A percentile compares a stretch with the other conserved stretches of the same genome.
Evolutionary conservation across 2,113 vertebrate species (phyloP).

Genomic region (Sterna hirundo): DNA sequence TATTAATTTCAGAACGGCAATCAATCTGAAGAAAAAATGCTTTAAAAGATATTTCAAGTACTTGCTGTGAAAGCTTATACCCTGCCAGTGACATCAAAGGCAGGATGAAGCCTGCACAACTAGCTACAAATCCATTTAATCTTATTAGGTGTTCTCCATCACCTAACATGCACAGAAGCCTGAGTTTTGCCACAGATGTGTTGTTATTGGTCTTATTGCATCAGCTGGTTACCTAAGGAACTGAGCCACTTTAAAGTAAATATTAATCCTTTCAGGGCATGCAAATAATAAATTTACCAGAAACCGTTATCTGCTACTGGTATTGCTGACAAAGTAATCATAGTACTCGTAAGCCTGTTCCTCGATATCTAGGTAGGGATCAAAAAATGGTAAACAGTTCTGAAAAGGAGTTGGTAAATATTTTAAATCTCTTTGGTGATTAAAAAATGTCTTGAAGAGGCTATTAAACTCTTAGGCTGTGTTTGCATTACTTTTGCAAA

Average conservation of each 20-base stretch:
- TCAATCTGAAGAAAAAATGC: not conserved
- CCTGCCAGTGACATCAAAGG: not conserved
- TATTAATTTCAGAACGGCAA: not conserved
- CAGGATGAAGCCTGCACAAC: not conserved
- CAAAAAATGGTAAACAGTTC: conserved; percentile 38
- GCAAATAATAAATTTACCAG: conserved; percentile 18
- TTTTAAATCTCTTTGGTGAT: conserved; percentile 36
- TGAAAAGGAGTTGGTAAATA: conserved; percentile 43
- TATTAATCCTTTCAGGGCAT: conserved; percentile 27
- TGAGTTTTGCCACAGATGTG: not conserved
- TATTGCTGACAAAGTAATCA: conserved; percentile 30
- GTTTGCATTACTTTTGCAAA: conserved; percentile 54
- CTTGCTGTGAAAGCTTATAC: not conserved
- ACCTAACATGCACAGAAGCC: not conserved
- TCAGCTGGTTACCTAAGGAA: not conserved
- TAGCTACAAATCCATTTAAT: not conserved
- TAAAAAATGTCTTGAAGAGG: conserved; percentile 27
- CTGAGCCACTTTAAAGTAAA: not conserved
- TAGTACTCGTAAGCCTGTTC: not conserved
- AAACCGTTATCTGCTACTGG: not conserved
- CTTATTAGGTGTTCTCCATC: not conserved
- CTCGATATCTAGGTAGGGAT: not conserved
- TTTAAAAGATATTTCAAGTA: not conserved
- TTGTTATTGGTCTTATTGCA: not conserved
- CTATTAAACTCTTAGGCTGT: conserved; percentile 45